phyloP scores from a whole-genome alignment of 2,113 vertebrate species.

The Planiliza haematocheilus region DNA sequence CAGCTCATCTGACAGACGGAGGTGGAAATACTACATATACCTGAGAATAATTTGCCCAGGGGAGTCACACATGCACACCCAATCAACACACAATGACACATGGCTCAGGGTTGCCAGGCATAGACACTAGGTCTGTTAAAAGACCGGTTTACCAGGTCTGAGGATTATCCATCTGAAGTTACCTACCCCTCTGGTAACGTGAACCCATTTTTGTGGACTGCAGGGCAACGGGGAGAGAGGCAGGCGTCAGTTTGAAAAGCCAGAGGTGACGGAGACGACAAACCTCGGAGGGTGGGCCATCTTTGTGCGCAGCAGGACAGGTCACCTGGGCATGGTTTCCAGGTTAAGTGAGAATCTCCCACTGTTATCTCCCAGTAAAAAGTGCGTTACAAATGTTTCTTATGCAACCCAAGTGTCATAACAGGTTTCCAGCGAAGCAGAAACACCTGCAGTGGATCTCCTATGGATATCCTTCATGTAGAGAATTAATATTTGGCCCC shows the following conservation, averaged over 20 bases:
- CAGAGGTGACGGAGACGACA: constrained; percentile 70
- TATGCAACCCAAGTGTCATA: constrained; percentile 30
- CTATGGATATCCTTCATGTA: constrained; percentile 13
- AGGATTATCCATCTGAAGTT: constrained; percentile 86
- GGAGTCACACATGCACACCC: constrained; percentile 69
- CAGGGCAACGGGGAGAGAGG: constrained; percentile 68
- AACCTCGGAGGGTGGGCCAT: constrained; percentile 44
- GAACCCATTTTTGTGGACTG: constrained; percentile 78
- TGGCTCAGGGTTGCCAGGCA: constrained; percentile 73
- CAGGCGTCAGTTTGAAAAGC: constrained; percentile 71
- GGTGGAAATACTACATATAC: constrained; percentile 48
- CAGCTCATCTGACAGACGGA: constrained; percentile 38
- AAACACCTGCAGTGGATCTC: neutral
- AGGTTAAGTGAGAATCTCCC: constrained; percentile 39
- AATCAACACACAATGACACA: constrained; percentile 73
- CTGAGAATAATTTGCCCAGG: constrained; percentile 60
- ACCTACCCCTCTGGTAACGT: constrained; percentile 81
- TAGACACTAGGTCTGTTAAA: constrained; percentile 70
- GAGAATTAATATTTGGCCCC: constrained; percentile 52
- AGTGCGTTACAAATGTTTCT: neutral
- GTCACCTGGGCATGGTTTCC: constrained; percentile 38
- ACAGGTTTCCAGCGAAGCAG: constrained; percentile 29
- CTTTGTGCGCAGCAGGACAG: constrained; percentile 30
- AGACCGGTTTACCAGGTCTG: constrained; percentile 84
- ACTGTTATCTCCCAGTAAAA: neutral